Percentiles rank a stretch among this genome's conserved stretches.
Conservation (phyloP, 2,888 invertebrate genomes). For the Dinocampus coccinellae region DNA sequence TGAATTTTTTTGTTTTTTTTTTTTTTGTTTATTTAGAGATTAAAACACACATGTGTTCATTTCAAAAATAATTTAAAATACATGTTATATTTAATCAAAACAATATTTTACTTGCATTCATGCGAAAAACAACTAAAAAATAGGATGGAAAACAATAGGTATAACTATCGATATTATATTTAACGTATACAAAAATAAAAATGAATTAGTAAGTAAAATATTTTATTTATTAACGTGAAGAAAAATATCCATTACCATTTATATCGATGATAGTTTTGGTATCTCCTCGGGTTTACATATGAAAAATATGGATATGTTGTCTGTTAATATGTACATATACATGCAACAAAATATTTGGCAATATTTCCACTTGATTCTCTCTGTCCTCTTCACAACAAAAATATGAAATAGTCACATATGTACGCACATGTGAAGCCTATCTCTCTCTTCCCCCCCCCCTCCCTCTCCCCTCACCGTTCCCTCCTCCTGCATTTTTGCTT, state of each 20-base stretch:
- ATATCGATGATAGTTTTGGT: slow-evolving; percentile 3
- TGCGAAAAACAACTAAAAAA: not conserved
- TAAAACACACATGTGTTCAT: no score
- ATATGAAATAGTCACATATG: not conserved
- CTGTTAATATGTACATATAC: not conserved
- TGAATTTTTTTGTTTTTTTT: not conserved
- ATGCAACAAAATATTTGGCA: slow-evolving; percentile 29
- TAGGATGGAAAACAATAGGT: not conserved
- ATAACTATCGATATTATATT: not conserved
- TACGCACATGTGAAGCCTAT: not conserved
- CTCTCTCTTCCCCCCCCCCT: no score
- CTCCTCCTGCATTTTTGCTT: no score
- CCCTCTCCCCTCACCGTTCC: no score
- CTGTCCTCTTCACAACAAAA: slow-evolving; percentile 5
- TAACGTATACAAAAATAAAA: not conserved
- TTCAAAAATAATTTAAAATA: no score
- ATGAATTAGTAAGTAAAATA: not conserved
- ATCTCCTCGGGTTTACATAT: not conserved
- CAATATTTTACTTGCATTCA: not conserved
- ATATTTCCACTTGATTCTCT: slow-evolving; percentile 17
- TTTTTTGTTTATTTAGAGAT: no score
- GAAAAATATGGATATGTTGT: not conserved
- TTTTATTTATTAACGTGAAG: not conserved
- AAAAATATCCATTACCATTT: not conserved
- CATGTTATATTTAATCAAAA: not conserved